Base-by-base conservation (phyloP, 2,888 invertebrate genomes). In the Arrhopalites spinosus region DNA sequence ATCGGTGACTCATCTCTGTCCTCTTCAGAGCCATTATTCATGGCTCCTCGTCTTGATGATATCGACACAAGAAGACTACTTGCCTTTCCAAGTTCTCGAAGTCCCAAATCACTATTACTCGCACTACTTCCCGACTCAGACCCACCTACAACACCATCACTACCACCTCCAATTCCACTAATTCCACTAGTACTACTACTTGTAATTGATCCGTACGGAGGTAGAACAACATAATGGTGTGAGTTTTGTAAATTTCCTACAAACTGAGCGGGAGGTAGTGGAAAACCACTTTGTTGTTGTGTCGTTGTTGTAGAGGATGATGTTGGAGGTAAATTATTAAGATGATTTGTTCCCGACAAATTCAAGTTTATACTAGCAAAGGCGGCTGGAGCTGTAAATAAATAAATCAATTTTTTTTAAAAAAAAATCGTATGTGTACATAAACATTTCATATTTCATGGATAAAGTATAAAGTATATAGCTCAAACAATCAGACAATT, bases 1-100 rank as follows among this genome's bases (percentile, higher is more conserved):
- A 95, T 92, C 83, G 93, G 92, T 84, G 92, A 91, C 84, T 91
- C 91, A 83, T 91, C 91, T 81, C 89, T 86, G 82, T 82, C 82
- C 68, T 82, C 82, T 64, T 81, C 81, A 2, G 82, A 82, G 75
- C 81, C 81, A 77, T 81, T 81, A 25, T 79, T 75, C 23, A 78
- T 79, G 77, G 81, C 78, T 29, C 80, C 78, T 27, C 76, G 53
- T 66, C 81, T 78, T 53, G 82, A 81, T 20, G 82, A 81, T 63
- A 81, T 78, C 23, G 81, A 81, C 79, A 81, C 79, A 15, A 82
- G 78, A 56, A 81, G 78, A 50, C 74, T 79, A 68, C 75, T 66
- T 27, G 63, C 71, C 71, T 79, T 80, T 17, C 74, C 75, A 72
- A 77, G 74, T 43, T 73, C 74, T 13, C 75, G 75, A 53, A 80